Evolutionary conservation across 2,888 invertebrate species (phyloP), one percentile per base, ranked within the genome.

Genomic region (Sisyra terminalis): DNA sequence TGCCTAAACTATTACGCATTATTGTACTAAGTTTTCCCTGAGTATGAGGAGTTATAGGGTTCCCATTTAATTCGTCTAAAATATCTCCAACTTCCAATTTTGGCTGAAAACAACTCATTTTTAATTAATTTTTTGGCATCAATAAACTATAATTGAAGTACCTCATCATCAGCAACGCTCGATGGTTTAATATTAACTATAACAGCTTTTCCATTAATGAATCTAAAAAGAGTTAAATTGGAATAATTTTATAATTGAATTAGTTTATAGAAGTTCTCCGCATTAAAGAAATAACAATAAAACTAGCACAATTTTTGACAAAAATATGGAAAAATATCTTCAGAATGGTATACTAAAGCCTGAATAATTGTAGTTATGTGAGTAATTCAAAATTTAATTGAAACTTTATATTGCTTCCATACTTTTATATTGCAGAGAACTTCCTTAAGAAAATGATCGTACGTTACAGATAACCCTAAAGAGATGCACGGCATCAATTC

Each of bases 121-220:
- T 34, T 17, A 34, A 16, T 3, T 10, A 32, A 5, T 11, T 36
- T 13, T n/a, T 29, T 8, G 9, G 30, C 2, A 39, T 10, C 8
- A 13, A 2, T 14, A 9, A 31, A 5, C 14, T 32, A 13, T 11
- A 16, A 32, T 8, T 6, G n/a, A 58, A 66, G 68, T 65, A 77
- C 77, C 59, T 70, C 69, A 63, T 78, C 77, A 36, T 70, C 71
- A 42, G 71, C 72, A 10, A 76, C 72, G 47, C 76, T 72, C 51
- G 70, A 67, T 34, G 67, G 62, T 48, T 71, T 64, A 29, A 78
- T 64, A 39, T 65, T 61, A 8, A 71, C 64, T 44, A 76, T 70
- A 18, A 78, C 58, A 13, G 75, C 70, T 53, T 69, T 70, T 29
- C 72, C 70, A 48, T 64, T 62, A 4, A 69, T 63, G 54, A 73